Base-by-base conservation (phyloP, 2,888 invertebrate genomes). In the Cepaea hortensis region DNA sequence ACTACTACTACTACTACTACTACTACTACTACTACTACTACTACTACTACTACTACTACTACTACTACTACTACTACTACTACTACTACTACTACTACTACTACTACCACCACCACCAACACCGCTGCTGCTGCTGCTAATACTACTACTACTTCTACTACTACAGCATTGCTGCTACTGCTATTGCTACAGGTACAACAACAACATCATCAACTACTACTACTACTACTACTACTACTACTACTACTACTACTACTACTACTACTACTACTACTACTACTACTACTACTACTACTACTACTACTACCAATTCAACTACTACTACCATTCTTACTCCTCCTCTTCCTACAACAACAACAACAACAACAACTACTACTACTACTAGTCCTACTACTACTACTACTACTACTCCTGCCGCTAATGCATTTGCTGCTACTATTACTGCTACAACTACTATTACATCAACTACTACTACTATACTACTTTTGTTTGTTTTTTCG, bases 61-160 rank as follows among this genome's bases (percentile, higher is more conserved):
- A 48, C 77, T 77, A 77, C 77, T 48, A 48, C 77, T 77, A 77
- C 77, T 77, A 77, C 77, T 77, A 77, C 77, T 55, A 55, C 68
- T 20, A 4, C 68, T 68, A 68, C 68, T 68, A 68, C 68, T 68
- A 15, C 62, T 79, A 79, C 18, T 79, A 61, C 79, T 79, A 61
- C 79, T 9, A n/a, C 68, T 20, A 20, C 68, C 13, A 68, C 68
- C 13, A 68, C 68, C 13, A 15, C 68, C 4, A 20, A 5, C 13
- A 68, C 68, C 13, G 13, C 68, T 68, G 13, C 68, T 20, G 4
- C 68, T 68, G 13, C 68, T 68, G 13, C 68, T 35, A 73, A 3
- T 35, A 73, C 35, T 35, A 73, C 35, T 5, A 61, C 23, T 11
- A 62, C 68, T 68, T 20, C 50, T 80, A 23, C 73, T 23, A n/a